These are phyloP conservation scores for Penelope pileata DNA, from an alignment of 2,113 vertebrate species.

Conservation along the genomic window DNA sequence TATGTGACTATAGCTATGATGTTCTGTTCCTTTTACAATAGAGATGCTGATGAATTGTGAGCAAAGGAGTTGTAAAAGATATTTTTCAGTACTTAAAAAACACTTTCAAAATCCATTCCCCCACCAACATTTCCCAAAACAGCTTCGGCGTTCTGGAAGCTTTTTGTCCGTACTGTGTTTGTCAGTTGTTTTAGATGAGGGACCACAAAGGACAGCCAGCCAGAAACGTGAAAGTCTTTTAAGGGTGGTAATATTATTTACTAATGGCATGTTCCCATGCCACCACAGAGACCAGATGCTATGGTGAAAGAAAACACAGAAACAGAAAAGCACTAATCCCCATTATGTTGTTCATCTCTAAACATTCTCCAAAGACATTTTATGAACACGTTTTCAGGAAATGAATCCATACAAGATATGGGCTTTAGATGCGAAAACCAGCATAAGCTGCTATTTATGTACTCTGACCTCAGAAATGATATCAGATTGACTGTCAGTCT, in stretches of 20 bases:
- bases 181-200: background rate
- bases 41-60: background rate
- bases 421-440: background rate
- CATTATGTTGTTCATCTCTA: background rate
- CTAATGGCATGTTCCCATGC: background rate
- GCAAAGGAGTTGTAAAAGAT: background rate
- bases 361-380: constrained; percentile 30
- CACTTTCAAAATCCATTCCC: background rate
- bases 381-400: constrained; percentile 42
- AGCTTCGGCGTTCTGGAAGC: background rate
- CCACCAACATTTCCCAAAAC: background rate
- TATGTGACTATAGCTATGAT: background rate
- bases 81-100: background rate
- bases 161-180: background rate
- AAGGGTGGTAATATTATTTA: background rate
- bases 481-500: constrained; percentile 8
- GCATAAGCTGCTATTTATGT: background rate
- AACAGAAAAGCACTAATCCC: background rate
- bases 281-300: background rate
- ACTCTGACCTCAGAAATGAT: constrained; percentile 25
- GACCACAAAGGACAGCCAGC: background rate
- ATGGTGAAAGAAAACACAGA: background rate
- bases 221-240: background rate
- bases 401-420: background rate
- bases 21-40: background rate